Evolutionary conservation across 2,888 invertebrate genomes (phyloP).

Genomic region (Noctuana brunneofusca): DNA sequence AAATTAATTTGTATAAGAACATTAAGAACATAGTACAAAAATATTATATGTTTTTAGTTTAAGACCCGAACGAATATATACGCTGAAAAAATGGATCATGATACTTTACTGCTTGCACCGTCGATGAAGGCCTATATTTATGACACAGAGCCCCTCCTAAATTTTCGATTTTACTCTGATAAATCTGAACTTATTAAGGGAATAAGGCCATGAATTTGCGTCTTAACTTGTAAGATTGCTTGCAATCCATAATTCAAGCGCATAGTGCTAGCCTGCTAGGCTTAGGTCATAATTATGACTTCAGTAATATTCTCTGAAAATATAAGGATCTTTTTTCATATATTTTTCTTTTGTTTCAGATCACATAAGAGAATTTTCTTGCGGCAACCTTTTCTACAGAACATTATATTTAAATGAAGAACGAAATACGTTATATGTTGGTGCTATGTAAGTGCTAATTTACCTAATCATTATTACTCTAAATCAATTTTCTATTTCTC

Average conservation of each 20-base stretch:
- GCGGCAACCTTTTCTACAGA: constrained; percentile 84
- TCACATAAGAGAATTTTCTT: constrained; percentile 84
- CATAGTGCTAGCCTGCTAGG: too few species aligned
- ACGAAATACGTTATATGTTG: constrained; percentile 84
- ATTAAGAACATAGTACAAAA: too few species aligned
- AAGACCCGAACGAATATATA: constrained; percentile 11
- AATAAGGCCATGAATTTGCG: not conserved
- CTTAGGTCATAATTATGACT: too few species aligned
- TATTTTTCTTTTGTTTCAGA: constrained; percentile 73
- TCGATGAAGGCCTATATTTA: constrained; percentile 28
- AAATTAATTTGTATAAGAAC: too few species aligned
- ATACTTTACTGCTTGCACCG: constrained; percentile 21
- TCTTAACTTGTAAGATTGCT: too few species aligned
- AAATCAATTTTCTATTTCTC: not conserved
- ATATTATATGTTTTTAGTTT: constrained; percentile 16
- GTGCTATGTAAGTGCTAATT: constrained; percentile 83
- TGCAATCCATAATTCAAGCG: not conserved
- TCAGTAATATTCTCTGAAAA: too few species aligned
- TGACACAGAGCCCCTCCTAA: constrained; percentile 26
- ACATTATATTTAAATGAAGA: constrained; percentile 83
- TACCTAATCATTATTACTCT: not conserved
- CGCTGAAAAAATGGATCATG: constrained; percentile 25
- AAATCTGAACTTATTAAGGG: constrained; percentile 25
- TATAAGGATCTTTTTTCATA: not conserved
- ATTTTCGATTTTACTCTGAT: constrained; percentile 31